Conservation (phyloP, 2,797 vertebrate species). For the Coreius guichenoti region DNA sequence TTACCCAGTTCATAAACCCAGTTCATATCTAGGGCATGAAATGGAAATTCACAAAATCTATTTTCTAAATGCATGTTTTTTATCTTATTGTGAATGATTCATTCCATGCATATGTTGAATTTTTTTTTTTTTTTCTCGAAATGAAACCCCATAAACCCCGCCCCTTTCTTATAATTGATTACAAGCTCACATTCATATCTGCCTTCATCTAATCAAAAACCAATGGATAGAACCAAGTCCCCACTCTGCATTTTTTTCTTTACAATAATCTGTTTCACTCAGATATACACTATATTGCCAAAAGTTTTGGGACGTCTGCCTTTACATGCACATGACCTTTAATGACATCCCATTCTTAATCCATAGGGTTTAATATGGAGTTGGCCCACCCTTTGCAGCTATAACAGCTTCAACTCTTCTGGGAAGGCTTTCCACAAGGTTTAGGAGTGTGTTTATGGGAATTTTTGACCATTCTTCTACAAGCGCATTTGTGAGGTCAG, state of each 20-base stretch:
- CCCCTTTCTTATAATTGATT: background rate
- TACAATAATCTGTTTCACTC: constrained; percentile 5
- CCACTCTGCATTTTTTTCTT: background rate
- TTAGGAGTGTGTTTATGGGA: no score
- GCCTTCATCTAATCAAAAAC: background rate
- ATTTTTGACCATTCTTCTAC: no score
- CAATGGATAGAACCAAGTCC: background rate
- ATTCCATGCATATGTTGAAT: no score
- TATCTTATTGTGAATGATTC: background rate
- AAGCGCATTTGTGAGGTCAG: no score
- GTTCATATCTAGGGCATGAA: background rate
- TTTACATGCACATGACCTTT: no score
- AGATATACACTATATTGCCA: background rate
- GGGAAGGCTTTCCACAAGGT: background rate
- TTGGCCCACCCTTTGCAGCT: no score
- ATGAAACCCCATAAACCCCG: background rate
- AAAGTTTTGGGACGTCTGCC: no score
- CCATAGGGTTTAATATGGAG: no score
- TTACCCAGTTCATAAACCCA: background rate
- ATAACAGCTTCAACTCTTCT: no score
- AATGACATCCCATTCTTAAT: no score
- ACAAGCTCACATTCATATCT: background rate
- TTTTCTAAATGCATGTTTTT: background rate
- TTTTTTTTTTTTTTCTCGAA: background rate
- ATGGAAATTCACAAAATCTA: background rate